Percentiles rank a stretch among this genome's conserved stretches.
Conservation (phyloP, 2,888 invertebrate genomes). For the Trisateles emortualis region DNA sequence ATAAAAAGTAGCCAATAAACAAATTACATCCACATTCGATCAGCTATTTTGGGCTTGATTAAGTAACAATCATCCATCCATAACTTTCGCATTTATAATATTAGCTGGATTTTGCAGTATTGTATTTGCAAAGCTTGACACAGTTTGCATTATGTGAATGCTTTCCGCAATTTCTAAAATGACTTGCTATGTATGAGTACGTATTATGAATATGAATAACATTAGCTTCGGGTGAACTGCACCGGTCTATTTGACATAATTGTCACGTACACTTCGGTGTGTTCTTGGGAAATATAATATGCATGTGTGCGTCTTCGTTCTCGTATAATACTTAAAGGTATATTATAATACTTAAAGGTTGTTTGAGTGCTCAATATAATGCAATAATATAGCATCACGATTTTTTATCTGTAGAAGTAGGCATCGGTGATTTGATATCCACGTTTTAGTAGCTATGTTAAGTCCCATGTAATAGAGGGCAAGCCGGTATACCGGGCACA, state of each 20-base stretch:
- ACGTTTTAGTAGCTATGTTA: too few species aligned
- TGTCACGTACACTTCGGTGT: slow-evolving; percentile 9
- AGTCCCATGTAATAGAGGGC: too few species aligned
- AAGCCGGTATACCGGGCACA: too few species aligned
- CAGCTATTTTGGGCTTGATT: too few species aligned
- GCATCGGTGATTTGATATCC: too few species aligned
- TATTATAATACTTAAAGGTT: not conserved
- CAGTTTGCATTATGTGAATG: slow-evolving; percentile 27
- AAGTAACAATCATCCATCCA: too few species aligned
- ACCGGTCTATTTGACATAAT: slow-evolving; percentile 8
- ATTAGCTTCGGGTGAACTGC: slow-evolving; percentile 14
- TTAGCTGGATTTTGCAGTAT: slow-evolving; percentile 44
- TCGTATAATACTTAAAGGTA: not conserved
- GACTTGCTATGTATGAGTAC: slow-evolving; percentile 11
- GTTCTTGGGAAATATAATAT: slow-evolving; percentile 6
- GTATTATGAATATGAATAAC: slow-evolving; percentile 18
- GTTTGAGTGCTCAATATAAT: not conserved
- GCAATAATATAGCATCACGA: too few species aligned
- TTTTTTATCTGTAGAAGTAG: too few species aligned
- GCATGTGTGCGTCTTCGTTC: not conserved
- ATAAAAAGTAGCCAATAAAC: too few species aligned
- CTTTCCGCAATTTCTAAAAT: slow-evolving; percentile 29
- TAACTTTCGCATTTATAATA: too few species aligned
- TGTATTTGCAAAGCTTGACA: slow-evolving; percentile 26
- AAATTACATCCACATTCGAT: too few species aligned